Conservation (phyloP, 2,888 invertebrate genomes). For the Amphimallon solstitiale region DNA sequence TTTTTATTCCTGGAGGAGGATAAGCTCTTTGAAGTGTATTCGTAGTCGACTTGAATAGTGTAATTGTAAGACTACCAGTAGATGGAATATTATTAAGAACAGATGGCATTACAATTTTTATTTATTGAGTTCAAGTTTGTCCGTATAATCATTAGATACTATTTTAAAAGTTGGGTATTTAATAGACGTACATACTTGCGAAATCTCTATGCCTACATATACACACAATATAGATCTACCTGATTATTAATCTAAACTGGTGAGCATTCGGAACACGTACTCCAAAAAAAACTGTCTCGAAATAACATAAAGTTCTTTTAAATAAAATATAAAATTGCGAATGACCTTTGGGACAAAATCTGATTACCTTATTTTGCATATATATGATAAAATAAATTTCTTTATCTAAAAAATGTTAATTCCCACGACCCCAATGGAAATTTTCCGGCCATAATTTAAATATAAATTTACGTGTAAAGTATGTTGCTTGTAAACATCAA, state of each 20-base stretch:
- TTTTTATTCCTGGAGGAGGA: too few species aligned
- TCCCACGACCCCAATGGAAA: neutral
- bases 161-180: too few species aligned
- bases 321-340: slow-evolving; percentile 31
- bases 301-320: slow-evolving; percentile 31
- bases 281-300: slow-evolving; percentile 5
- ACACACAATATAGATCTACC: slow-evolving; percentile 1
- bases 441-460: slow-evolving; percentile 14
- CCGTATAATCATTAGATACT: too few species aligned
- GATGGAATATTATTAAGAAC: too few species aligned
- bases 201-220: too few species aligned
- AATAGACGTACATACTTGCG: too few species aligned
- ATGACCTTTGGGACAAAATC: slow-evolving; percentile 29
- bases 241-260: slow-evolving; percentile 14
- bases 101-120: too few species aligned
- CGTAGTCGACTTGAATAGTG: too few species aligned
- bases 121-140: too few species aligned
- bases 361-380: slow-evolving; percentile 31
- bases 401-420: slow-evolving; percentile 31
- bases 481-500: neutral
- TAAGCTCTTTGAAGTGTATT: too few species aligned
- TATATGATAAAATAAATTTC: slow-evolving; percentile 33
- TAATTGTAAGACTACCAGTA: too few species aligned
- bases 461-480: neutral
- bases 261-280: slow-evolving; percentile 19